Evolutionary conservation across 2,113 vertebrate genomes (phyloP).

Genomic region (Osmerus eperlanus): DNA sequence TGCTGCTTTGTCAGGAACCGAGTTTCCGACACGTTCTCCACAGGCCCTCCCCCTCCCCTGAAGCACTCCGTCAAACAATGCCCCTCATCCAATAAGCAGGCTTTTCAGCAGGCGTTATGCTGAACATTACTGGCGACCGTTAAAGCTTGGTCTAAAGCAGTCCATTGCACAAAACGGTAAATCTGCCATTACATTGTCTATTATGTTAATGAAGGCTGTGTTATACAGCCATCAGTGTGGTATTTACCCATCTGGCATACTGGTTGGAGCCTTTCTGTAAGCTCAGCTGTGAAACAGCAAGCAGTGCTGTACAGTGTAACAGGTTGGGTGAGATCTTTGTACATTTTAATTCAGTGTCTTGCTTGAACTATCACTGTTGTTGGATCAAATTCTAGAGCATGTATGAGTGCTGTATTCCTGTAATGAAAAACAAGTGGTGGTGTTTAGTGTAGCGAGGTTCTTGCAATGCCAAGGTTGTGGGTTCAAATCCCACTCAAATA

Average conservation of each 20-base stretch:
- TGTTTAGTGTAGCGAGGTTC: no score
- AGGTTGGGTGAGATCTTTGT: no score
- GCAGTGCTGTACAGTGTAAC: no score
- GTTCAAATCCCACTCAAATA: no score
- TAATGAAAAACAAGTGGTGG: no score
- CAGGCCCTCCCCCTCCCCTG: neutral
- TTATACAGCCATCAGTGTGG: slow-evolving; percentile 4
- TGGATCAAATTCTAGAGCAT: no score
- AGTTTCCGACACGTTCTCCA: neutral
- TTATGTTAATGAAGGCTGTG: slow-evolving; percentile 19
- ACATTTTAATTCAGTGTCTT: no score
- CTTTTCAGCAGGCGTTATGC: neutral
- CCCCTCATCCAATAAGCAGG: slow-evolving; percentile 2
- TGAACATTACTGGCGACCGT: slow-evolving; percentile 6
- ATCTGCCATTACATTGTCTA: slow-evolving; percentile 14
- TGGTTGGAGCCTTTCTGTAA: neutral
- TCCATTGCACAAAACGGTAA: slow-evolving; percentile 3
- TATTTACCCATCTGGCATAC: neutral
- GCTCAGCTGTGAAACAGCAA: neutral
- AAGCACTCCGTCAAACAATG: slow-evolving; percentile 7
- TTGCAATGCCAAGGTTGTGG: no score
- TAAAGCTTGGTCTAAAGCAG: slow-evolving; percentile 2
- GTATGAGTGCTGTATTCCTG: no score
- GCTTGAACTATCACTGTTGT: no score
- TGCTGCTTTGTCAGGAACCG: neutral